A percentile compares a stretch with the other conserved stretches of the same genome.
Evolutionary conservation across 2,888 invertebrate genomes (phyloP).

Genomic region (Aphodius granarius): DNA sequence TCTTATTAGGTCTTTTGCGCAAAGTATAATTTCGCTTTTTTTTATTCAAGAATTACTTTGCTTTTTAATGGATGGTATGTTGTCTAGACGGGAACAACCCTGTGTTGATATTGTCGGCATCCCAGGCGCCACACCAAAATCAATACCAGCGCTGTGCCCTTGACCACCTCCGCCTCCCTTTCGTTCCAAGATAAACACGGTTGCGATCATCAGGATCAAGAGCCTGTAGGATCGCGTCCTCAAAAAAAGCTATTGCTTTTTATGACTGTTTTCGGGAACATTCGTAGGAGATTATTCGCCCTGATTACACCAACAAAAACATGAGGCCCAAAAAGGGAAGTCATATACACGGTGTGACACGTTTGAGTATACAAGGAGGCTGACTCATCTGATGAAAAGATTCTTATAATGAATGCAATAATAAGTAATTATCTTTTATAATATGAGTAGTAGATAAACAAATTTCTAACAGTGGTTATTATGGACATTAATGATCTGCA

Average conservation of each 20-base stretch:
- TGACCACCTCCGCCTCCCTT: background rate
- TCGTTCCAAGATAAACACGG: background rate
- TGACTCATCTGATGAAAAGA: too few species aligned
- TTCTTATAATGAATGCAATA: too few species aligned
- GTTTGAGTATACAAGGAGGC: too few species aligned
- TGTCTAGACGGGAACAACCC: background rate
- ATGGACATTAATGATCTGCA: background rate
- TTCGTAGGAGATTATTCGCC: background rate
- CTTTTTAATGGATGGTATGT: background rate
- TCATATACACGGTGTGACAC: too few species aligned
- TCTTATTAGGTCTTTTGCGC: too few species aligned
- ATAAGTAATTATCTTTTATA: background rate
- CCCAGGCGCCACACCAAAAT: background rate
- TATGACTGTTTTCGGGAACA: background rate
- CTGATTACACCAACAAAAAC: background rate
- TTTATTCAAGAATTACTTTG: too few species aligned
- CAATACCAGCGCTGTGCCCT: background rate
- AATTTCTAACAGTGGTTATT: background rate
- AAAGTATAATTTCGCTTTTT: too few species aligned
- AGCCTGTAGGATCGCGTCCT: background rate
- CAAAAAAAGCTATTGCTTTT: background rate
- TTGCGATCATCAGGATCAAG: background rate
- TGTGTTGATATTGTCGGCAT: background rate
- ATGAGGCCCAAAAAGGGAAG: background rate
- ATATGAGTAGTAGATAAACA: background rate